Evolutionary conservation across 2,888 invertebrate genomes (phyloP).

Genomic region (Malthinus flaveolus): DNA sequence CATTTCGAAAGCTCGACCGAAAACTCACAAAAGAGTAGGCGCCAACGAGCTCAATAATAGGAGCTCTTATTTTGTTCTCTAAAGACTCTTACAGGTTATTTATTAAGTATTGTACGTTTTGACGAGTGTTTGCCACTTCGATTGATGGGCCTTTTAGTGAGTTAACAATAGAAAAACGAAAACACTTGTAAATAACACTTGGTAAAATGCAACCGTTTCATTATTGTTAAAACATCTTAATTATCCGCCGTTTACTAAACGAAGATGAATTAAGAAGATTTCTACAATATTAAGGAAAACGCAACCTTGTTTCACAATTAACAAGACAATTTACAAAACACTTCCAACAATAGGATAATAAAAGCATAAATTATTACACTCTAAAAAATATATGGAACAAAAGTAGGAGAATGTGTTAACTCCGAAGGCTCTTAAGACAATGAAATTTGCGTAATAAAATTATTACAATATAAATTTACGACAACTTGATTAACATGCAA

Average conservation of each 20-base stretch:
- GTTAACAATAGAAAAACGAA: constrained; percentile 8
- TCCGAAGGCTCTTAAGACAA: constrained; percentile 23
- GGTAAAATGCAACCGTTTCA: background rate
- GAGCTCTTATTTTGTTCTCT: constrained; percentile 16
- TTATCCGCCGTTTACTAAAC: background rate
- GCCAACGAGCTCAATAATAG: constrained; percentile 18
- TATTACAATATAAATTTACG: constrained; percentile 22
- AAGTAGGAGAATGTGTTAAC: constrained; percentile 28
- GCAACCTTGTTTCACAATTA: constrained; percentile 25
- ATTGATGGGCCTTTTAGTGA: constrained; percentile 4
- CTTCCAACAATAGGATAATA: constrained; percentile 26
- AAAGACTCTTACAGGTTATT: constrained; percentile 13
- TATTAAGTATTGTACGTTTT: constrained; percentile 15
- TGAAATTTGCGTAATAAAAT: constrained; percentile 21
- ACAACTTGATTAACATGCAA: constrained; percentile 28
- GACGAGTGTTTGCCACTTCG: constrained; percentile 11
- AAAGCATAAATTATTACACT: constrained; percentile 30
- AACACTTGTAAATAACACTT: constrained; percentile 8
- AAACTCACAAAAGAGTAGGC: constrained; percentile 19
- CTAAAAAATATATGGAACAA: constrained; percentile 28
- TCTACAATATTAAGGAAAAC: constrained; percentile 21
- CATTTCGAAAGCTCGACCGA: background rate
- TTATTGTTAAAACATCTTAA: background rate
- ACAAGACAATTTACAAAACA: constrained; percentile 26
- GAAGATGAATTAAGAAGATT: background rate